Base-by-base conservation (phyloP, 2,888 invertebrate species). In the Philaethria dido region DNA sequence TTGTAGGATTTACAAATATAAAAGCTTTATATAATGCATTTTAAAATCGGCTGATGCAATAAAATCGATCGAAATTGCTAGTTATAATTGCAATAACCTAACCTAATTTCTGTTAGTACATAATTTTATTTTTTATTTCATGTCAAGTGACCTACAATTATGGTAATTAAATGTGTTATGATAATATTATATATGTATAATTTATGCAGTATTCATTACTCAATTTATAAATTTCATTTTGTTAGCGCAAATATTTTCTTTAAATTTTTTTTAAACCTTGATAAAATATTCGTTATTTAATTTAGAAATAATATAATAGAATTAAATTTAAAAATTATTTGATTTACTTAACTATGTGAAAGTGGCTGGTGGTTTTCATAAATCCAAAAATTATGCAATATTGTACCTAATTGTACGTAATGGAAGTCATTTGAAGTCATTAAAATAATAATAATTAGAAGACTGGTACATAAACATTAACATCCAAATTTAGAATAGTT, bases 31-130 rank as follows among this genome's bases (percentile, higher is more conserved):
- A 61, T 61, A 63, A 69, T 52, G 60, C 59, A 36, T 66, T 61
- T 63, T 66, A 45, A 69, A 66, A 59, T 47, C 16, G 9, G 25
- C 54, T 67, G 39, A 66, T 50, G 66, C 55, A 70, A 68, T 60
- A 45, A 60, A 22, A 64, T 68, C 44, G 60, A 65, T 50, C 54
- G 66, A 48, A 62, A 59, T 55, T 25, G 22, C 42, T 63, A 62
- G 64, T 69, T 64, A 69, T 62, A 62, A 68, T 66, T 50, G 50
- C 60, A 66, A 62, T 39, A 42, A 45, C 14, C 20, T 61, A 63
- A 63, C 55, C 55, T 50, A 60, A 64, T 68, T 70, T 59, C 36
- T 66, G 20, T 52, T 18, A 50, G 16, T 52, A 47, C 20, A 59
- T 52, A 52, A 29, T 60, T 68, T 64, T 62, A 48, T 66, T 52